Evolutionary conservation across 2,797 vertebrate genomes (phyloP).

Genomic region (Loriculus beryllinus): DNA sequence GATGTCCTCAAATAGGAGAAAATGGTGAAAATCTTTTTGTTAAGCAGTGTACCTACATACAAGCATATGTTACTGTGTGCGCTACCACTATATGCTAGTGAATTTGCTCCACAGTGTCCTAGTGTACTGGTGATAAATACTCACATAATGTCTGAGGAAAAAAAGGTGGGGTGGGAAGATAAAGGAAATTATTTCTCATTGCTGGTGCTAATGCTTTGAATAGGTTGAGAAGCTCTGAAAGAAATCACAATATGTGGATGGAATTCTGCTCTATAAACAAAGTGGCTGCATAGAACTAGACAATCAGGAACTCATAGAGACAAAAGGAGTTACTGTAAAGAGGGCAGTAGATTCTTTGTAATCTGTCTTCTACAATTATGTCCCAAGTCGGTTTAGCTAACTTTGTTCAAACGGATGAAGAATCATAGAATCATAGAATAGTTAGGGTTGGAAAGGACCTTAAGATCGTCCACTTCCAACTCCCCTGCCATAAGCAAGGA

Average conservation of each 20-base stretch:
- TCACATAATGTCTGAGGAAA: not conserved
- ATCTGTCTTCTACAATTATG: not conserved
- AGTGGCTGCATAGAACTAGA: not conserved
- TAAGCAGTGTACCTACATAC: not conserved
- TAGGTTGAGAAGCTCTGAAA: not conserved
- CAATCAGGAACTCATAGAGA: not conserved
- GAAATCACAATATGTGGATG: not conserved
- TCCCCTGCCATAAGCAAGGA: no score
- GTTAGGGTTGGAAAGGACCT: no score
- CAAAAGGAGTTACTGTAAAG: not conserved
- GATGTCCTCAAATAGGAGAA: not conserved
- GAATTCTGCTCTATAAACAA: not conserved
- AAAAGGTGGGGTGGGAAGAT: accelerated
- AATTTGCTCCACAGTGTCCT: not conserved
- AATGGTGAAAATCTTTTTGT: not conserved
- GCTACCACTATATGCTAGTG: not conserved
- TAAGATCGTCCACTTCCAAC: no score
- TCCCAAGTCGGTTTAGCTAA: not conserved
- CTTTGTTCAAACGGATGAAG: not conserved
- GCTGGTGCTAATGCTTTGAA: not conserved
- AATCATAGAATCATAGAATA: no score
- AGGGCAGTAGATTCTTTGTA: not conserved
- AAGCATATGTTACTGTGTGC: not conserved
- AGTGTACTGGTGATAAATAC: not conserved
- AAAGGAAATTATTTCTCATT: not conserved